Evolutionary conservation across 2,113 vertebrate species (phyloP), one percentile per base, ranked within the genome.

Genomic region (Octodon degus): DNA sequence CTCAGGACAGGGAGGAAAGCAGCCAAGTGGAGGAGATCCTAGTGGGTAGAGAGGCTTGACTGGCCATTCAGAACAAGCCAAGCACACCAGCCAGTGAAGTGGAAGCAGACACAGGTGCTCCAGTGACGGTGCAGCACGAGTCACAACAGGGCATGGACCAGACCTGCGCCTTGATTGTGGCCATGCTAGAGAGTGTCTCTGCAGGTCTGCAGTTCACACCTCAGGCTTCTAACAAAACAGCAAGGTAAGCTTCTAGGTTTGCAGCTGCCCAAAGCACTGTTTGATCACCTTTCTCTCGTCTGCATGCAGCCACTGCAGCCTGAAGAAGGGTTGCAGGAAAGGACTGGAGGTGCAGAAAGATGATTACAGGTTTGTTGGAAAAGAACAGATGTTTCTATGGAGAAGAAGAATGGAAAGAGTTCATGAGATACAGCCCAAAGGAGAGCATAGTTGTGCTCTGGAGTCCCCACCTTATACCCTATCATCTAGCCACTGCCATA

Each of bases 61-160:
- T 8, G 13, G 53, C 2, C 24, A 12, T 55, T 88, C 27, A 58
- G 37, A 17, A 4, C 40, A 1, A 0, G 4, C 12, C 3, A 11
- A 27, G 17, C 17, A 60, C 17, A 30, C 30, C 80, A 9, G 20
- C 24, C 32, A 24, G n/a, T 0, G 14, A 37, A 27, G 30, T 9
- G 2, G 4, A 17, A 67, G 20, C 13, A 50, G 30, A 79, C 43
- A 47, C 0, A 0, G 53, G 9, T 2, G 7, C 19, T 2, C 22
- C 22, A 0, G 30, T n/a, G 12, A 9, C 5, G 62, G 30, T 0
- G 5, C 1, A 7, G 53, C 53, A 3, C 20, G 14, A 90, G 40
- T 55, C 3, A 65, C 37, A 50, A 34, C 58, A 20, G 32, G 20
- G 47, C 76, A 4, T 30, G 11, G 22, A 3, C 34, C 27, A 27